Evolutionary conservation across 2,888 invertebrate genomes (phyloP).

Genomic region (Oscheius myriophilus): DNA sequence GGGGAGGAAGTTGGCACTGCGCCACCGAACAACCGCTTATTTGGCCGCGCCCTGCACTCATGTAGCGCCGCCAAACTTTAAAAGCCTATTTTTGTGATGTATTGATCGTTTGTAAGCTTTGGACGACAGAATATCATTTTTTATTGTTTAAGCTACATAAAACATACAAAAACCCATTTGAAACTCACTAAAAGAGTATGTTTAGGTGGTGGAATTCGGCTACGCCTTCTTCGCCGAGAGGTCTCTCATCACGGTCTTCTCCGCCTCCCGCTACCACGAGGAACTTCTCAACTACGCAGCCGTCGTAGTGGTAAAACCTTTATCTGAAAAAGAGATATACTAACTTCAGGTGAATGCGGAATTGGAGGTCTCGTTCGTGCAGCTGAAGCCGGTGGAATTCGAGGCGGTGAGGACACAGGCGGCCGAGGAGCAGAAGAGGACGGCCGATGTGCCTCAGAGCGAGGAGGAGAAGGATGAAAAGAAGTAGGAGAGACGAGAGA

Average conservation of each 20-base stretch:
- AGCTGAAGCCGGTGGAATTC: constrained; percentile 58
- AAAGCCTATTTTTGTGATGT: no score
- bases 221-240: constrained; percentile 47
- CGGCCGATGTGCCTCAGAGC: background rate
- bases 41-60: no score
- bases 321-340: background rate
- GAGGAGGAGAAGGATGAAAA: background rate
- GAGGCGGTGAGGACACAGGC: constrained; percentile 28
- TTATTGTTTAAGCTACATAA: no score
- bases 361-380: constrained; percentile 52
- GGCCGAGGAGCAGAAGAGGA: background rate
- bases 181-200: no score
- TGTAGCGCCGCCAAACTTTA: no score
- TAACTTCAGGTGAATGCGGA: constrained; percentile 23
- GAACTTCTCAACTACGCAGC: constrained; percentile 58
- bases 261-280: constrained; percentile 57
- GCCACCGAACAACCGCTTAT: no score
- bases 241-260: constrained; percentile 58
- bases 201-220: constrained; percentile 47
- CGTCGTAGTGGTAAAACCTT: constrained; percentile 51
- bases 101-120: no score
- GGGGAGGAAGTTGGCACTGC: no score
- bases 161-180: no score
- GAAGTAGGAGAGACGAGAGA: no score
- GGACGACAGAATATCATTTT: no score